Conservation (phyloP, 2,888 invertebrate genomes). For the Trachelus stipa region DNA sequence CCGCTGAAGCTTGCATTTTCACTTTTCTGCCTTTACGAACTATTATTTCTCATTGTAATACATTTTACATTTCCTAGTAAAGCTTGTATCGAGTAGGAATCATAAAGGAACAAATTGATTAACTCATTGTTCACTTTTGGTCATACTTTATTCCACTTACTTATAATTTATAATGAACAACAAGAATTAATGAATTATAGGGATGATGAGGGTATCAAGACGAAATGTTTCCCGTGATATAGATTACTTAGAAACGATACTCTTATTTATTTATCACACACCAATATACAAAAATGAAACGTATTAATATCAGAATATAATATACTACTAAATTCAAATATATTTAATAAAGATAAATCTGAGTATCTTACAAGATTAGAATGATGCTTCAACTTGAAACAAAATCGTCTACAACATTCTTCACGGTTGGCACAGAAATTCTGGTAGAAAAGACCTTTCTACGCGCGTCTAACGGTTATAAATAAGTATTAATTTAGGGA, state of each 20-base stretch:
- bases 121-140: neutral
- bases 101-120: neutral
- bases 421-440: constrained; percentile 66
- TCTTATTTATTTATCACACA: constrained; percentile 67
- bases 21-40: no score
- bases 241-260: constrained; percentile 65
- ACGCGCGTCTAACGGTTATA: constrained; percentile 58
- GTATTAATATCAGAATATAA: constrained; percentile 67
- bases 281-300: constrained; percentile 67
- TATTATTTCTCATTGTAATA: no score
- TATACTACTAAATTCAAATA: constrained; percentile 66
- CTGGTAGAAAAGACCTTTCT: constrained; percentile 58
- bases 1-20: no score
- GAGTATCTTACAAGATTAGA: constrained; percentile 67
- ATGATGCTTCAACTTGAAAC: constrained; percentile 60
- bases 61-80: neutral
- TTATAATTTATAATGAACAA: neutral
- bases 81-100: neutral
- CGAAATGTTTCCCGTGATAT: neutral
- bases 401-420: constrained; percentile 64
- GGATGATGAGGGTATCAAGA: neutral
- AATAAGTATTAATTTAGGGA: constrained; percentile 63
- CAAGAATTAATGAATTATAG: neutral
- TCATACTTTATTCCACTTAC: neutral
- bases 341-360: constrained; percentile 66